A percentile compares a stretch with the other conserved stretches of the same genome.
Conservation (phyloP, 1,140 invertebrate genomes). For the Carposina sasakii region DNA sequence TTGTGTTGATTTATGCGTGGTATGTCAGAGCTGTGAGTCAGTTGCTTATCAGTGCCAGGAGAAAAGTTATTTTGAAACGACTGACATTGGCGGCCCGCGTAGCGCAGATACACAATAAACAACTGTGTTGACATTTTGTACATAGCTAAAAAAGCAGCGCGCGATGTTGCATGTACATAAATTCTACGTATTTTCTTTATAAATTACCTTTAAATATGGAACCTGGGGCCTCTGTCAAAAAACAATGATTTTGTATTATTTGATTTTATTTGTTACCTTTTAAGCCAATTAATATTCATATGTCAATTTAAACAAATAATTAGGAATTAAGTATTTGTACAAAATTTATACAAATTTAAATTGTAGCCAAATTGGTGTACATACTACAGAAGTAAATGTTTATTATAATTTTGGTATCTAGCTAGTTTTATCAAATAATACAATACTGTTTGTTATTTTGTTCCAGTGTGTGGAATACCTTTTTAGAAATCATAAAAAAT, state of each 20-base stretch:
- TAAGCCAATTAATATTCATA: too few species aligned
- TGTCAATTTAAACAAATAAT: too few species aligned
- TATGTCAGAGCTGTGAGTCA: conserved; percentile 31
- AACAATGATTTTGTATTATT: conserved; percentile 53
- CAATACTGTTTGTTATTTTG: too few species aligned
- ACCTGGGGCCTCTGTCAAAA: conserved; percentile 64
- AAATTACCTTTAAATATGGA: conserved; percentile 67
- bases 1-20: conserved; percentile 19
- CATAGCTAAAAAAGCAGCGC: conserved; percentile 51
- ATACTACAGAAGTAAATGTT: too few species aligned
- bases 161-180: conserved; percentile 35
- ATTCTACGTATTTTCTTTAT: conserved; percentile 29
- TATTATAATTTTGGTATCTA: too few species aligned
- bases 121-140: conserved; percentile 1
- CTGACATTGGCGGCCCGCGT: conserved; percentile 40
- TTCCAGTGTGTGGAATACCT: too few species aligned
- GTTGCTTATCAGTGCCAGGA: conserved; percentile 32
- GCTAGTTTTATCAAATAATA: too few species aligned
- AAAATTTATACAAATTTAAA: too few species aligned
- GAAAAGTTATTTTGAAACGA: conserved; percentile 43
- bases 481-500: too few species aligned
- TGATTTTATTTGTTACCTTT: too few species aligned
- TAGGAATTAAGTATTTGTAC: too few species aligned
- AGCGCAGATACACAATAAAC: conserved; percentile 41
- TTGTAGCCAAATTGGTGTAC: too few species aligned